Conservation (phyloP, 2,113 vertebrate species). For the Xiphorhynchus elegans region DNA sequence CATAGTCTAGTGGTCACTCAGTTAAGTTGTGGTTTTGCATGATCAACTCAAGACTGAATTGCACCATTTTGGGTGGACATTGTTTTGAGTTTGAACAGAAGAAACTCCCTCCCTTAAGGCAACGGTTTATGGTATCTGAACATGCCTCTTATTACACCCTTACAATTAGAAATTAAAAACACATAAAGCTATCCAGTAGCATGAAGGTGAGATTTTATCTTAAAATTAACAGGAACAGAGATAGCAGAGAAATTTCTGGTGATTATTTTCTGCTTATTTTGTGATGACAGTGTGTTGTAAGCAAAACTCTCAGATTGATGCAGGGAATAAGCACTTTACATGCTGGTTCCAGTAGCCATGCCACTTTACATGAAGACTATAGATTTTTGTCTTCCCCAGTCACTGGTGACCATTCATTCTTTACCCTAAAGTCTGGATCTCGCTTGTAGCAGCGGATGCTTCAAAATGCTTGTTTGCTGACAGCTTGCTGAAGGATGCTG, state of each 20-base stretch:
- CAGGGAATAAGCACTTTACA: neutral
- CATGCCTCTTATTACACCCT: neutral
- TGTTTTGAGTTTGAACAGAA: neutral
- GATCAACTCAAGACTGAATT: neutral
- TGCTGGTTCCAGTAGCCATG: neutral
- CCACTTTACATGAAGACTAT: neutral
- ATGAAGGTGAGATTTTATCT: neutral
- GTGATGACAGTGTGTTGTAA: neutral
- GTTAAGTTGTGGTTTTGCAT: neutral
- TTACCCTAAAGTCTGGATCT: neutral
- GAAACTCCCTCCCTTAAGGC: neutral
- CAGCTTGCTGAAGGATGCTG: neutral
- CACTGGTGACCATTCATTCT: neutral
- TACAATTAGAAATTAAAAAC: neutral
- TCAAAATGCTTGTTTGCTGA: neutral
- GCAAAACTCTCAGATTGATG: neutral
- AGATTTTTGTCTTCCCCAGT: neutral
- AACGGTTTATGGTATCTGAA: neutral
- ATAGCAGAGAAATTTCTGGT: neutral
- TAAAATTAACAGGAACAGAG: neutral
- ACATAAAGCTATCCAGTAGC: neutral
- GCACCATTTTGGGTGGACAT: neutral
- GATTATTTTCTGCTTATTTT: neutral
- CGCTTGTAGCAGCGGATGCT: accelerated
- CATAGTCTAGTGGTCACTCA: neutral